Conservation (phyloP, 2,888 invertebrate species). For the Lacanobia wlatinum region DNA sequence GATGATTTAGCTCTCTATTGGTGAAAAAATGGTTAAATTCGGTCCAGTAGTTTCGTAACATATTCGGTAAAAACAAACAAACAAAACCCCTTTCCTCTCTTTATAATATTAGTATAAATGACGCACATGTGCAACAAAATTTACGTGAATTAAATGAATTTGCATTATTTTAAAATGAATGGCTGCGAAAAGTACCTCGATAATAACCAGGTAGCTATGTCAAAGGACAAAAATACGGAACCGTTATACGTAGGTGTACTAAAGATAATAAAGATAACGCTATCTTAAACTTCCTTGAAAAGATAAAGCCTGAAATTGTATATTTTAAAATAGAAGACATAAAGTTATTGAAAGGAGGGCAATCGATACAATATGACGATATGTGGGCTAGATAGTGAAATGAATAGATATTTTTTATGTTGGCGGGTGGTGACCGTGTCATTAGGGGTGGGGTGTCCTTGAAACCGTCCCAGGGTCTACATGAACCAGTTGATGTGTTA, state of each 20-base stretch:
- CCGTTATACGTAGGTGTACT: slow-evolving; percentile 32
- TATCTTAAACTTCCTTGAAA: slow-evolving; percentile 46
- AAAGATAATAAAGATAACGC: slow-evolving; percentile 45
- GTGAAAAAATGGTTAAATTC: too few species aligned
- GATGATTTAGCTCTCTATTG: too few species aligned
- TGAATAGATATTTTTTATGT: slow-evolving; percentile 63
- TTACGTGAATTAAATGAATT: slow-evolving; percentile 48
- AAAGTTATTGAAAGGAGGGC: slow-evolving; percentile 72
- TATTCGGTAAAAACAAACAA: too few species aligned
- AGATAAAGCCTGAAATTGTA: slow-evolving; percentile 47
- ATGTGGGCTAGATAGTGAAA: slow-evolving; percentile 63
- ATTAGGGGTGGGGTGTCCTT: slow-evolving; percentile 70
- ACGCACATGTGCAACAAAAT: slow-evolving; percentile 21
- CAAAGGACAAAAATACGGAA: slow-evolving; percentile 42
- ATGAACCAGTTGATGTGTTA: slow-evolving; percentile 51
- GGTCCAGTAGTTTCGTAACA: too few species aligned
- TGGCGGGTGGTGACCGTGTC: slow-evolving; percentile 64
- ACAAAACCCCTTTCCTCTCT: too few species aligned
- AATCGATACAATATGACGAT: slow-evolving; percentile 74
- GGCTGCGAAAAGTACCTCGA: background rate
- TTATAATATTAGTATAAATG: background rate
- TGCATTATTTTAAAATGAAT: slow-evolving; percentile 31
- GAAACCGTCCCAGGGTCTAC: slow-evolving; percentile 68
- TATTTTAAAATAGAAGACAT: slow-evolving; percentile 54
- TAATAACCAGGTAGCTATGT: slow-evolving; percentile 22